phyloP scores from a whole-genome alignment of 2,113 vertebrate genomes.

The Ornithorhynchus anatinus region DNA sequence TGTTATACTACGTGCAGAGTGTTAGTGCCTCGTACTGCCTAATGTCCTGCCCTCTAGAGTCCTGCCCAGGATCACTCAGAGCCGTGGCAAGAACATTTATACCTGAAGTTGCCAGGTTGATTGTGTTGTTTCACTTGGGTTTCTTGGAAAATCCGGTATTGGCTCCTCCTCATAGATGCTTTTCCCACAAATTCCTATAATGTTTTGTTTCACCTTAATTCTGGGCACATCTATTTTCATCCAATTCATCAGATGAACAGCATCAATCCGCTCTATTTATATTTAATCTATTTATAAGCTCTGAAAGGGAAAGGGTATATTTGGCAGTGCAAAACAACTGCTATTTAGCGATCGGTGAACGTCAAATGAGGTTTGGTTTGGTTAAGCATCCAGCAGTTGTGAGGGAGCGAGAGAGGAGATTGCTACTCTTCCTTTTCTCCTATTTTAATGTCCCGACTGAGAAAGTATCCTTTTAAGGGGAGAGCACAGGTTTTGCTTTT shows the following conservation, averaged over 20 bases:
- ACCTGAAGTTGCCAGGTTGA: not conserved
- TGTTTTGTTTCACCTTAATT: conserved; percentile 45
- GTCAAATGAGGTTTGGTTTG: conserved; percentile 43
- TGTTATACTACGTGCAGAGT: too few species aligned
- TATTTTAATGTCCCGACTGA: conserved; percentile 31
- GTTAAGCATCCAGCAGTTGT: conserved; percentile 35
- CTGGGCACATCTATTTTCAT: conserved; percentile 49
- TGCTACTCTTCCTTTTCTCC: conserved; percentile 17
- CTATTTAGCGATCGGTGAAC: conserved; percentile 50
- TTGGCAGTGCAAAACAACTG: conserved; percentile 47
- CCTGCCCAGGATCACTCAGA: too few species aligned
- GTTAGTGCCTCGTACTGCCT: too few species aligned
- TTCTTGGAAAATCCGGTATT: too few species aligned
- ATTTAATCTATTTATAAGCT: conserved; percentile 50
- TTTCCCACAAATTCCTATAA: conserved; percentile 45
- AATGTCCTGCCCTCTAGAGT: too few species aligned
- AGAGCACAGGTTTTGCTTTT: not conserved
- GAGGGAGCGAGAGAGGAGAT: conserved; percentile 18
- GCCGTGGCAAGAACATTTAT: too few species aligned
- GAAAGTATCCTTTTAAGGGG: conserved; percentile 1
- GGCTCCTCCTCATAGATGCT: conserved; percentile 44
- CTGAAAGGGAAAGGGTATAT: conserved; percentile 38
- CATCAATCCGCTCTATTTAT: conserved; percentile 56
- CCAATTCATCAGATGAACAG: conserved; percentile 47
- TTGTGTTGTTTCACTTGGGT: not conserved